These are phyloP conservation scores for Pelochelys cantorii DNA, from an alignment of 2,797 vertebrate genomes.

Conservation along the genomic window DNA sequence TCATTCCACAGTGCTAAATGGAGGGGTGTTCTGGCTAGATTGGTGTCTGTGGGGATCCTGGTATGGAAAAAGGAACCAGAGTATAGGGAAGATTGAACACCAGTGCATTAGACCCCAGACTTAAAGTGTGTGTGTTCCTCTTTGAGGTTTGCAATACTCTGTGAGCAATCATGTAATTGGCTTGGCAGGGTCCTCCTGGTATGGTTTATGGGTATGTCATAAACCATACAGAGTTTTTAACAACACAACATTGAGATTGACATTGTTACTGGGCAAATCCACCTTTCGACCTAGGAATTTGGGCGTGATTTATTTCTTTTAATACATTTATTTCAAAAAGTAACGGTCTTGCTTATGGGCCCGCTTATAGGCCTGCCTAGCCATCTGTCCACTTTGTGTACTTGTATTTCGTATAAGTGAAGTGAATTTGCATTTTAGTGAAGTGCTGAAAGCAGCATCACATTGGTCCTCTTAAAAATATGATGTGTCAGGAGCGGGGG, in stretches of 20 bases:
- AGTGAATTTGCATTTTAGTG: too few relatives aligned
- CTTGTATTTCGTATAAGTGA: conserved; percentile 34
- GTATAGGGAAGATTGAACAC: too few relatives aligned
- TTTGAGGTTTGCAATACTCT: not conserved
- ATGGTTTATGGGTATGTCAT: not conserved
- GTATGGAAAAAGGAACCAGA: too few relatives aligned
- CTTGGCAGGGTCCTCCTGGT: not conserved
- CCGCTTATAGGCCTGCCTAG: not conserved
- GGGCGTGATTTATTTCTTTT: conserved; percentile 56
- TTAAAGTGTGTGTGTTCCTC: too few relatives aligned
- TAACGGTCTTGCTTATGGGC: conserved; percentile 7
- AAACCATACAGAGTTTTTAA: not conserved
- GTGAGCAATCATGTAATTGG: not conserved
- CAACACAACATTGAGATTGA: not conserved
- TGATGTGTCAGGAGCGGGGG: not conserved
- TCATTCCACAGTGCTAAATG: not conserved
- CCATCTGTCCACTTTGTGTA: not conserved
- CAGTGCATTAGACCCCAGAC: too few relatives aligned
- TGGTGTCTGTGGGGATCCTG: too few relatives aligned
- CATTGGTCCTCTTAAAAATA: not conserved
- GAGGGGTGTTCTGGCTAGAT: not conserved
- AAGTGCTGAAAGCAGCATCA: not conserved
- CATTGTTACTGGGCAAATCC: not conserved
- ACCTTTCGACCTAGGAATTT: not conserved
- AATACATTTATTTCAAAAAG: conserved; percentile 16